Evolutionary conservation across 2,888 invertebrate species (phyloP), one percentile per base, ranked within the genome.

Genomic region (Tribolium freemani): DNA sequence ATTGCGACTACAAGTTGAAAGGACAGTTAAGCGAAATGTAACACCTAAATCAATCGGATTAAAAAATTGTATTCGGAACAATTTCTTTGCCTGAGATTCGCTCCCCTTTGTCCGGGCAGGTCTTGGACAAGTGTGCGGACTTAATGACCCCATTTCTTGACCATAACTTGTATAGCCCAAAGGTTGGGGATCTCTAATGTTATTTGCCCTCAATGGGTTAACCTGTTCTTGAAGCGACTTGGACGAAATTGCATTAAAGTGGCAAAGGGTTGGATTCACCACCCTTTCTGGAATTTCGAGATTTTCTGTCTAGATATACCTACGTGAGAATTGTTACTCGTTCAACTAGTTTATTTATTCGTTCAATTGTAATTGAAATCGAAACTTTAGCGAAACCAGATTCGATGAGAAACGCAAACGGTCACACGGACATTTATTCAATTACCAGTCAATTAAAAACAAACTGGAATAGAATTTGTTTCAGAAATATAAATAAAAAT

Each of bases 161-260:
- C 76, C 77, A 77, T 75, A 76, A 78, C 76, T 76, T 74, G 76
- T 74, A 56, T 77, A 70, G 71, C 76, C 76, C 69, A 21, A 54
- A 75, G 69, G 73, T 77, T 71, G 63, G 74, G 50, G 63, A 44
- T 67, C 56, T 57, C 69, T 68, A 67, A 73, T 73, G 58, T 53
- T 61, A 61, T 75, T 75, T 72, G 71, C 75, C 69, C 75, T 64
- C 63, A 75, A 76, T 66, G 72, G 68, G 71, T 63, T 78, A 77
- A 77, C 77, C 76, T 76, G 75, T 76, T 75, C 75, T 71, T 71
- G 64, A 72, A 76, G 75, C 76, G 66, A 76, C 72, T 76, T 76
- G 72, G 63, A 72, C 63, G 38, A 71, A 76, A 77, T 60, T 76
- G 71, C 51, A 69, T 69, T 60, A 66, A 66, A 71, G 50, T 53